These are phyloP conservation scores for Sesamia inferens DNA, from an alignment of 2,888 invertebrate species.

Conservation along the genomic window DNA sequence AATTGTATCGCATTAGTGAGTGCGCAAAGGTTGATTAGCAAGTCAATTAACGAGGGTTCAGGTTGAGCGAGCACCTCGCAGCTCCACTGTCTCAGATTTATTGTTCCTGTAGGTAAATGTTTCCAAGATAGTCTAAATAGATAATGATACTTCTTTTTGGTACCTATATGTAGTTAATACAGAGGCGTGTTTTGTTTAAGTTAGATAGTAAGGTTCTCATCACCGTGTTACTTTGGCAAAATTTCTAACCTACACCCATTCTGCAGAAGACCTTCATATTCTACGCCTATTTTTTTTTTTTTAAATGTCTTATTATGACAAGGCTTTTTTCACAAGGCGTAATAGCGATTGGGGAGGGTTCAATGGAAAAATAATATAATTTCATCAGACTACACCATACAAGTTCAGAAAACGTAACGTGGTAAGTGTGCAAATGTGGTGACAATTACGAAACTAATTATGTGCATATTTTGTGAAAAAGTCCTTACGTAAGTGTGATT, in stretches of 20 bases:
- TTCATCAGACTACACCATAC: slow-evolving; percentile 41
- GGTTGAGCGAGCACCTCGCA: slow-evolving; percentile 70
- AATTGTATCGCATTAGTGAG: slow-evolving; percentile 63
- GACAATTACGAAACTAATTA: slow-evolving; percentile 14
- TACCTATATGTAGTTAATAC: slow-evolving; percentile 24
- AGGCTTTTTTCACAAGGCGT: not conserved
- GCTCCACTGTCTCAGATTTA: slow-evolving; percentile 60
- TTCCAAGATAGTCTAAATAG: slow-evolving; percentile 57
- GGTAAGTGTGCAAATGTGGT: slow-evolving; percentile 34
- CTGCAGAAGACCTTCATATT: not conserved
- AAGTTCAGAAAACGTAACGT: slow-evolving; percentile 52
- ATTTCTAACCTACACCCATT: not conserved
- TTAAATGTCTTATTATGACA: not conserved
- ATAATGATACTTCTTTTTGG: slow-evolving; percentile 45
- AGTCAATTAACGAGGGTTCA: slow-evolving; percentile 76
- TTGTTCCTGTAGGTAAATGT: slow-evolving; percentile 64
- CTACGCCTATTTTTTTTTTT: not conserved
- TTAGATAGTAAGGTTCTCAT: slow-evolving; percentile 16
- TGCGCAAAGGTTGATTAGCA: slow-evolving; percentile 75
- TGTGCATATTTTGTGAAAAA: slow-evolving; percentile 18
- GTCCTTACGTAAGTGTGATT: slow-evolving; percentile 13
- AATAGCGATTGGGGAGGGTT: not conserved
- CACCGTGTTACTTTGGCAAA: slow-evolving; percentile 19
- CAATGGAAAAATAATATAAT: slow-evolving; percentile 24
- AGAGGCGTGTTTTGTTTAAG: slow-evolving; percentile 26